Conservation (phyloP, 2,113 vertebrate genomes). For the Strix uralensis region DNA sequence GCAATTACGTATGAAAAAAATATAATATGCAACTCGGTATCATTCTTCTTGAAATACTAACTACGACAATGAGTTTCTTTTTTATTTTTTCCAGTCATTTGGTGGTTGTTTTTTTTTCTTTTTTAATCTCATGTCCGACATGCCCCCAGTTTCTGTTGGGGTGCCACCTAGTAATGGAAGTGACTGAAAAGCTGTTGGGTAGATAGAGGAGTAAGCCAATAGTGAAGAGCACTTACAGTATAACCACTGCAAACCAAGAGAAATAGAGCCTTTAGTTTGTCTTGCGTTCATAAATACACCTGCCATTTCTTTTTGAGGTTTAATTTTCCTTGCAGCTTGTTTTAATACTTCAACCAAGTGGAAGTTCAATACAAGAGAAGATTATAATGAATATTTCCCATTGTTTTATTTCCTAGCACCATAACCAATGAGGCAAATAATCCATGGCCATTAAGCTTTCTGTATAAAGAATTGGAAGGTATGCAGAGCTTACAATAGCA, state of each 20-base stretch:
- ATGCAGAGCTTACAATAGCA: not conserved
- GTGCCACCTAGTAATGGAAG: not conserved
- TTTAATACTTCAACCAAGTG: slow-evolving; percentile 63
- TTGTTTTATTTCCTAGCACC: slow-evolving; percentile 69
- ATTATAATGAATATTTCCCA: slow-evolving; percentile 46
- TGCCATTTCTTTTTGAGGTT: slow-evolving; percentile 19
- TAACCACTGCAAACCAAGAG: not conserved
- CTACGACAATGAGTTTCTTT: not conserved
- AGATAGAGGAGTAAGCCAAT: not conserved
- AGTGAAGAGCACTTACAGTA: not conserved
- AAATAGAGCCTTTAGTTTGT: not conserved
- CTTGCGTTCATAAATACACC: slow-evolving; percentile 16
- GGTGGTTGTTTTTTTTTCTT: not conserved
- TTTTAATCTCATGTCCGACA: not conserved
- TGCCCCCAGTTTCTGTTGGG: not conserved
- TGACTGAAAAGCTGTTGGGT: not conserved
- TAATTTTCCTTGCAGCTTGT: slow-evolving; percentile 71
- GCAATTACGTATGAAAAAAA: not conserved
- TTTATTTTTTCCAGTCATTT: not conserved
- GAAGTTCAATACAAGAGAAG: slow-evolving; percentile 57
- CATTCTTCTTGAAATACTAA: not conserved
- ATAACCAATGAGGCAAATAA: slow-evolving; percentile 77
- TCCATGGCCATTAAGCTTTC: slow-evolving; percentile 72
- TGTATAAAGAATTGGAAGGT: slow-evolving; percentile 68
- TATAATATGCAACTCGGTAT: not conserved